phyloP scores from a whole-genome alignment of 2,797 vertebrate species.

The Rhinophrynus dorsalis region DNA sequence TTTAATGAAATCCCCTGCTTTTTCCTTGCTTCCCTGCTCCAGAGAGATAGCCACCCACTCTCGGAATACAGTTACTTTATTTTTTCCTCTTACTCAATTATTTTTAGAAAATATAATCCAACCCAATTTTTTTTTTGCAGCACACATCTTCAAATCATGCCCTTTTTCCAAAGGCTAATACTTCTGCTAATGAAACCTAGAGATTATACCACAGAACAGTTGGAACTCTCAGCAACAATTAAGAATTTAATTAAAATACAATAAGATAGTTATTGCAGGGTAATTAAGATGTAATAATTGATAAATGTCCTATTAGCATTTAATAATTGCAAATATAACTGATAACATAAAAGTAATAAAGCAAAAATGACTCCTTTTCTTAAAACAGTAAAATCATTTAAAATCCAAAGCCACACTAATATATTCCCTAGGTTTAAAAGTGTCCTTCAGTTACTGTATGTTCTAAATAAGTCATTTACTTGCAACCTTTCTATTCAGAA shows the following conservation, averaged over 20 bases:
- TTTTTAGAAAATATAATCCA: conserved; percentile 50
- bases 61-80: conserved; percentile 38
- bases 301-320: conserved; percentile 67
- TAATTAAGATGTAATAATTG: conserved; percentile 65
- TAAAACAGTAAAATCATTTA: conserved; percentile 22
- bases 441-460: conserved; percentile 22
- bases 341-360: conserved; percentile 55
- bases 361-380: conserved; percentile 24
- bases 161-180: conserved; percentile 50
- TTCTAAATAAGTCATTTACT: conserved; percentile 9
- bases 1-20: conserved; percentile 48
- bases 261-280: conserved; percentile 51
- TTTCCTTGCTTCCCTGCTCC: conserved; percentile 37
- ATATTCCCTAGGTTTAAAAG: conserved; percentile 36
- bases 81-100: conserved; percentile 43
- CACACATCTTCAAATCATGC: conserved; percentile 48
- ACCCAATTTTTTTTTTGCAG: conserved; percentile 44
- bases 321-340: conserved; percentile 65
- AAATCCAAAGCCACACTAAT: conserved; percentile 16
- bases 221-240: conserved; percentile 62
- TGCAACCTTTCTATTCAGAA: not conserved
- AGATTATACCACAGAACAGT: conserved; percentile 46
- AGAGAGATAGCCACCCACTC: conserved; percentile 46
- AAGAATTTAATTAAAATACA: conserved; percentile 63
- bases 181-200: conserved; percentile 47